A percentile compares a stretch with the other conserved stretches of the same genome.
phyloP scores from a whole-genome alignment of 2,888 invertebrate genomes.

The Melanargia galathea region DNA sequence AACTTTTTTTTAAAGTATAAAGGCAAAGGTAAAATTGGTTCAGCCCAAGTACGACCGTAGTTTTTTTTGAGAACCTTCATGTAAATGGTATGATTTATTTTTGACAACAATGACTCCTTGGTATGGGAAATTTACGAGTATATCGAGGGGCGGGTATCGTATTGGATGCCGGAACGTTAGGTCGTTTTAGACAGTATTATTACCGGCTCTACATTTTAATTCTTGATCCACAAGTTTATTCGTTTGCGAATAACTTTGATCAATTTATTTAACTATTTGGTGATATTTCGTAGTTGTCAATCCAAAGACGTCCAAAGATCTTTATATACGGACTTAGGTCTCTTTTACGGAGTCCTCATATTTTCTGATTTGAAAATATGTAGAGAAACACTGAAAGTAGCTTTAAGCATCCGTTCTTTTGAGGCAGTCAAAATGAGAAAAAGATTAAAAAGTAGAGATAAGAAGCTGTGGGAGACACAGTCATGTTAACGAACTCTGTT shows the following conservation, averaged over 20 bases:
- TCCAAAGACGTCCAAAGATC: too few relatives aligned
- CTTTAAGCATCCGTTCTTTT: too few relatives aligned
- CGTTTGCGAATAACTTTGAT: background rate
- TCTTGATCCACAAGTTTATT: slow-evolving; percentile 9
- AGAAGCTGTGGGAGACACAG: too few relatives aligned
- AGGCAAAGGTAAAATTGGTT: slow-evolving; percentile 46
- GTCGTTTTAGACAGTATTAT: slow-evolving; percentile 25
- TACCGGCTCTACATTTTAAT: slow-evolving; percentile 18
- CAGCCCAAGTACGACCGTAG: slow-evolving; percentile 62
- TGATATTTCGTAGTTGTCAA: too few relatives aligned
- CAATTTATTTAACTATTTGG: background rate
- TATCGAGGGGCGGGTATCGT: slow-evolving; percentile 66
- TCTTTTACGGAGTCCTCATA: too few relatives aligned
- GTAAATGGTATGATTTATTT: slow-evolving; percentile 76
- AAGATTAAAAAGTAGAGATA: too few relatives aligned
- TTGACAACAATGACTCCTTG: slow-evolving; percentile 70
- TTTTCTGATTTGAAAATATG: too few relatives aligned
- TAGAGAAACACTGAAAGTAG: too few relatives aligned
- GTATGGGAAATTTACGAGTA: slow-evolving; percentile 79
- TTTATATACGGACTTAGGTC: too few relatives aligned
- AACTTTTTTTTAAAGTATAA: slow-evolving; percentile 23
- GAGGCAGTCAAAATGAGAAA: too few relatives aligned
- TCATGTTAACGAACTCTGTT: too few relatives aligned
- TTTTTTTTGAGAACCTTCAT: slow-evolving; percentile 55
- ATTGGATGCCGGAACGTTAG: slow-evolving; percentile 38